A percentile compares a stretch with the other conserved stretches of the same genome.
phyloP scores from a whole-genome alignment of 2,888 invertebrate species.

The Elmis aenea region DNA sequence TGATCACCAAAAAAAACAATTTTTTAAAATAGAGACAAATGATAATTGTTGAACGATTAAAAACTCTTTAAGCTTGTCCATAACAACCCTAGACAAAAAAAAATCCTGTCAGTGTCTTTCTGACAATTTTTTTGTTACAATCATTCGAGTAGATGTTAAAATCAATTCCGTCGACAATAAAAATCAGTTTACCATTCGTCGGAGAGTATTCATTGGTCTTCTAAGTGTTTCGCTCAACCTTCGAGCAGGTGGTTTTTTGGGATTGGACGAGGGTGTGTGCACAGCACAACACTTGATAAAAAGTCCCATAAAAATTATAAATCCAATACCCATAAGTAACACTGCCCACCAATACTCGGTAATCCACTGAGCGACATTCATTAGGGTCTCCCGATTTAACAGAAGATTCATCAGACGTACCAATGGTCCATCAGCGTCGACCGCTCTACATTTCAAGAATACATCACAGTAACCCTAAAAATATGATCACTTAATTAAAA shows the following conservation, averaged over 20 bases:
- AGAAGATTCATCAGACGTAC: constrained; percentile 93
- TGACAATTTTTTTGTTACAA: too few species aligned
- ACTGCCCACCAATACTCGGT: constrained; percentile 96
- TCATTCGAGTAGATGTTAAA: too few species aligned
- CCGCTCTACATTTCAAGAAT: constrained; percentile 95
- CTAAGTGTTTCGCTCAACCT: constrained; percentile 88
- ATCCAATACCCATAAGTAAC: constrained; percentile 82
- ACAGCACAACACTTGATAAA: constrained; percentile 99
- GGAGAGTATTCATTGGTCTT: constrained; percentile 84
- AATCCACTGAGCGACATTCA: constrained; percentile 88
- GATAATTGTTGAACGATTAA: too few species aligned
- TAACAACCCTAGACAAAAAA: too few species aligned
- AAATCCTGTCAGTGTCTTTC: too few species aligned
- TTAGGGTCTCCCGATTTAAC: constrained; percentile 83
- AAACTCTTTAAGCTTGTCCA: too few species aligned
- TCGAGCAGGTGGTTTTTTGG: constrained; percentile 92
- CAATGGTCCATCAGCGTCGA: constrained; percentile 97
- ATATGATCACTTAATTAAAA: too few species aligned
- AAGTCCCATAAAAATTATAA: constrained; percentile 93
- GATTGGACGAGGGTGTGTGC: constrained; percentile 98
- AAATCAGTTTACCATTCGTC: constrained; percentile 85
- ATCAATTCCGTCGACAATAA: too few species aligned
- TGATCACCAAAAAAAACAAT: too few species aligned
- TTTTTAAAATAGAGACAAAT: too few species aligned
- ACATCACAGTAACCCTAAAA: constrained; percentile 96